Evolutionary conservation across 2,797 vertebrate genomes (phyloP).

Genomic region (Acanthurus leucopareius): DNA sequence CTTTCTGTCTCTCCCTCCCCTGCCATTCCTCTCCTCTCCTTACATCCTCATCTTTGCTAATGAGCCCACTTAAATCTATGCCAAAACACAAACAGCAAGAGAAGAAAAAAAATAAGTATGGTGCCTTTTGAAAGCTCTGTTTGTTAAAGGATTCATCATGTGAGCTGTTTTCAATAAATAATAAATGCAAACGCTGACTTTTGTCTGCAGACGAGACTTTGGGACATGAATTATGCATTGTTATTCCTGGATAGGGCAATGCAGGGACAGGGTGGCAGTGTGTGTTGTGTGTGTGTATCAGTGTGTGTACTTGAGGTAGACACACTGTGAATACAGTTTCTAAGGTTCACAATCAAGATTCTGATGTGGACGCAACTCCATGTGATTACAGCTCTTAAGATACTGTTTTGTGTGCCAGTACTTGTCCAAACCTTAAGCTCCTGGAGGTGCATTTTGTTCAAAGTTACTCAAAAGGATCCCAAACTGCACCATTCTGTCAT

Average conservation of each 20-base stretch:
- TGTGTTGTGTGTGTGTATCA: constrained; percentile 46
- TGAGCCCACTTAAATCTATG: constrained; percentile 80
- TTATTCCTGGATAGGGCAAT: constrained; percentile 83
- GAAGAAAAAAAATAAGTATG: constrained; percentile 69
- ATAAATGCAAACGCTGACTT: constrained; percentile 84
- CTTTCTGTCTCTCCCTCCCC: constrained; percentile 28
- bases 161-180: constrained; percentile 85
- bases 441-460: constrained; percentile 32
- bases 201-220: constrained; percentile 84
- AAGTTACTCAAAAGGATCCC: constrained; percentile 34
- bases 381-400: constrained; percentile 59
- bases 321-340: constrained; percentile 56
- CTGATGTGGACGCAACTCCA: constrained; percentile 55
- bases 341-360: constrained; percentile 63
- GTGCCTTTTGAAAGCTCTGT: constrained; percentile 77
- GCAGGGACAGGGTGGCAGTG: constrained; percentile 72
- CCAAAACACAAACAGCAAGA: constrained; percentile 80
- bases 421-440: constrained; percentile 37
- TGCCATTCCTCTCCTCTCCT: constrained; percentile 59
- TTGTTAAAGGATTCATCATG: constrained; percentile 84
- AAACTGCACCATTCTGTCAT: constrained; percentile 21
- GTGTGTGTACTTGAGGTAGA: constrained; percentile 28
- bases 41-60: constrained; percentile 75
- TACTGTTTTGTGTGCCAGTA: constrained; percentile 54
- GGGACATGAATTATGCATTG: constrained; percentile 84